phyloP scores from a whole-genome alignment of 2,888 invertebrate genomes.

The Stenodema calcarata region DNA sequence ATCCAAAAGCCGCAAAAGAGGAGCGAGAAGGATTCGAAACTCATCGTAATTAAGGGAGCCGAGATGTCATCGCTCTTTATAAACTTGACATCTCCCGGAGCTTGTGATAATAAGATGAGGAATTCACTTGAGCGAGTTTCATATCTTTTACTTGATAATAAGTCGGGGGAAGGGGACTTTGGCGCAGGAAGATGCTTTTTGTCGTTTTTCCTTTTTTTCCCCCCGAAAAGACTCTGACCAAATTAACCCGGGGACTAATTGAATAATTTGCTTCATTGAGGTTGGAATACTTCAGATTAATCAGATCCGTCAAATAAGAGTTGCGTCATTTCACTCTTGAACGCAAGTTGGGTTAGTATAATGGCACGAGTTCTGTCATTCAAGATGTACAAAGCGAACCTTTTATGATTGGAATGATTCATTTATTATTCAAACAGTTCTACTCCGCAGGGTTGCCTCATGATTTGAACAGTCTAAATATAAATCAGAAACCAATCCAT shows the following conservation, averaged over 20 bases:
- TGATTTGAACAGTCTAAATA: too few species aligned
- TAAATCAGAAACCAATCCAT: too few species aligned
- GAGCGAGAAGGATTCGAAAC: background rate
- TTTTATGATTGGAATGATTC: too few species aligned
- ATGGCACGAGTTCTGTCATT: too few species aligned
- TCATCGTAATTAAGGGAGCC: conserved; percentile 8
- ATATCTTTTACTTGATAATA: conserved; percentile 8
- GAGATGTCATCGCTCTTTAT: conserved; percentile 20
- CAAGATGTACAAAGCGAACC: too few species aligned
- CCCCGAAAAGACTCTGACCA: background rate
- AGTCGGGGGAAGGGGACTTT: background rate
- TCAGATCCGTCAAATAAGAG: background rate
- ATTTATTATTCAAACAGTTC: too few species aligned
- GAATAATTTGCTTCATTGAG: background rate
- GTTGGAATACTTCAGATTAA: background rate
- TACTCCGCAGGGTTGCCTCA: too few species aligned
- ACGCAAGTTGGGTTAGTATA: too few species aligned
- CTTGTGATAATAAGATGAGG: background rate
- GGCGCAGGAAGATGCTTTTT: background rate
- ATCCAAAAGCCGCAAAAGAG: background rate
- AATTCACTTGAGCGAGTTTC: background rate
- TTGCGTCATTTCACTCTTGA: too few species aligned
- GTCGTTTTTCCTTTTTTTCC: background rate
- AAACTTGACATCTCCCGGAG: conserved; percentile 5
- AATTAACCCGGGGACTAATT: background rate